These are phyloP conservation scores for Emydura subglobosa DNA, from an alignment of 2,113 vertebrate species.

Conservation along the genomic window DNA sequence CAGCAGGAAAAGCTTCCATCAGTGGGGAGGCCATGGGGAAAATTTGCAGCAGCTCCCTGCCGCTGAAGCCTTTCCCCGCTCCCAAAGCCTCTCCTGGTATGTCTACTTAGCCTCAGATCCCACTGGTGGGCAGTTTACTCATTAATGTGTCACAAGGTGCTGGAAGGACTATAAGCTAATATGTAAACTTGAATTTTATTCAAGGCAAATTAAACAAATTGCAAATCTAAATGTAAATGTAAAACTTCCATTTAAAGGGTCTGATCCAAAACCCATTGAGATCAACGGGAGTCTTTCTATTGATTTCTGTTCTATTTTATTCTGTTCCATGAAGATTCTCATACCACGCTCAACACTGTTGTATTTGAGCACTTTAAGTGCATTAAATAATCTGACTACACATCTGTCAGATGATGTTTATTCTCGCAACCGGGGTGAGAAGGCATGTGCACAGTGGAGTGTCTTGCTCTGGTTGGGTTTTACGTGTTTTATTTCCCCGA, in stretches of 20 bases:
- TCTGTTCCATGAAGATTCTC: background rate
- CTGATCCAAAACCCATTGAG: slow-evolving; percentile 35
- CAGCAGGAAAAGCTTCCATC: background rate
- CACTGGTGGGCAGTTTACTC: slow-evolving; percentile 37
- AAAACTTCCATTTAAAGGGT: background rate
- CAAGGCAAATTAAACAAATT: slow-evolving; percentile 64
- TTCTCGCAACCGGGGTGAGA: background rate
- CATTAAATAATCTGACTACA: background rate
- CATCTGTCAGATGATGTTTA: background rate
- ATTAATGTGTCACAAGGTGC: slow-evolving; percentile 34
- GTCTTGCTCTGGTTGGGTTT: background rate
- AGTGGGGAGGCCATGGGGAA: background rate
- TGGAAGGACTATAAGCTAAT: slow-evolving; percentile 30
- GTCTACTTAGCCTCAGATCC: slow-evolving; percentile 17
- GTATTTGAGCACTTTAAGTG: background rate
- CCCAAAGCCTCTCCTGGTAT: background rate
- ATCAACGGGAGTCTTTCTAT: background rate
- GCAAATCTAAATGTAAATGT: slow-evolving; percentile 40
- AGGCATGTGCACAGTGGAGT: background rate
- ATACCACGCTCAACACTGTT: background rate
- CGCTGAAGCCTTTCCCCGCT: background rate
- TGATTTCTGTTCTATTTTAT: background rate
- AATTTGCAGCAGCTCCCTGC: background rate
- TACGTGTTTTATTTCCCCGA: background rate
- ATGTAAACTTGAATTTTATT: slow-evolving; percentile 23